Evolutionary conservation across 2,797 vertebrate genomes (phyloP).

Genomic region (Cyclura pinguis): DNA sequence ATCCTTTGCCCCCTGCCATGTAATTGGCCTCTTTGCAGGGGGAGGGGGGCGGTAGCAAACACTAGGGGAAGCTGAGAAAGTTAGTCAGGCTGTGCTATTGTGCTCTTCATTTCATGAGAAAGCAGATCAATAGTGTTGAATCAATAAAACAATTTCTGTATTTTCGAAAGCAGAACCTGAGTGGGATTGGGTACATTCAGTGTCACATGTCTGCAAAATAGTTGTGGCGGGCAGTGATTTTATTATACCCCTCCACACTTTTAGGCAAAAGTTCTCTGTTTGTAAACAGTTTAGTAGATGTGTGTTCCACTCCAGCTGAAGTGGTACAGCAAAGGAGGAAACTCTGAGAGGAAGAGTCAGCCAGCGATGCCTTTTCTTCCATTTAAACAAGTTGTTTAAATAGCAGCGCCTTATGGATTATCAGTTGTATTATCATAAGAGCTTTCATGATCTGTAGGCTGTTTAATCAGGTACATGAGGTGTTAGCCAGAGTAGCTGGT

Average conservation of each 20-base stretch:
- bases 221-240: neutral
- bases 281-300: neutral
- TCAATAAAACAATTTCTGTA: constrained; percentile 24
- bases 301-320: neutral
- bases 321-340: neutral
- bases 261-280: neutral
- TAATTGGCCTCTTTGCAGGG: constrained; percentile 76
- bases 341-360: neutral
- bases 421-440: neutral
- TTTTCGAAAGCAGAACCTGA: constrained; percentile 52
- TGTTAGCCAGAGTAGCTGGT: neutral
- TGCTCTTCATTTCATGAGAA: constrained; percentile 66
- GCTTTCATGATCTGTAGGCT: neutral
- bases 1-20: constrained; percentile 84
- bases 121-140: constrained; percentile 54
- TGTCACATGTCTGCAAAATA: constrained; percentile 15
- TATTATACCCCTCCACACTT: neutral
- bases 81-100: constrained; percentile 43
- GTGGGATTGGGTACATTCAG: constrained; percentile 31
- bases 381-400: neutral
- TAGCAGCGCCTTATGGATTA: neutral
- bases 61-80: constrained; percentile 65
- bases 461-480: neutral
- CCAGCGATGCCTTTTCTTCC: neutral
- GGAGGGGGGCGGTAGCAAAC: constrained; percentile 14